Percentiles rank a stretch among this genome's conserved stretches.
phyloP scores from a whole-genome alignment of 2,113 vertebrate species.

The Psilopsiagon aurifrons region DNA sequence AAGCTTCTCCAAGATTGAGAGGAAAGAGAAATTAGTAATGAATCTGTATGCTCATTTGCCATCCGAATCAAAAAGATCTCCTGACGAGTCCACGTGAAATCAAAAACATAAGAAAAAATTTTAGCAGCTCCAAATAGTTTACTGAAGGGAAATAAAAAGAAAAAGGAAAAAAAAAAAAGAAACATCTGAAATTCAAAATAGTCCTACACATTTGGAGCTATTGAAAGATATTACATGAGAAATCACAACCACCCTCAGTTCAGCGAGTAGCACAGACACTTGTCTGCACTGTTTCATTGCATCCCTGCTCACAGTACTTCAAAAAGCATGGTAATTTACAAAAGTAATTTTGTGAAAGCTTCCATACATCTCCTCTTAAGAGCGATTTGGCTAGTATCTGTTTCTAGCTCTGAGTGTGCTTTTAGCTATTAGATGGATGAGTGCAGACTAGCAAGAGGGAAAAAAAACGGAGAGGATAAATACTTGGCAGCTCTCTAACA shows the following conservation, averaged over 20 bases:
- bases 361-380: constrained; percentile 24
- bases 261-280: not conserved
- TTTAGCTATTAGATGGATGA: constrained; percentile 63
- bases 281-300: not conserved
- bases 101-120: not conserved
- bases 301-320: constrained; percentile 1
- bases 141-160: constrained; percentile 22
- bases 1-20: not conserved
- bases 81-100: not conserved
- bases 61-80: not conserved
- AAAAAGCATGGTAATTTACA: constrained; percentile 14
- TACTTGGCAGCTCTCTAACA: constrained; percentile 56
- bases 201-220: not conserved
- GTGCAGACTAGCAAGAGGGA: not conserved
- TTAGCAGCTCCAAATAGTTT: not conserved
- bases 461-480: not conserved
- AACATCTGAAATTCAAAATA: constrained; percentile 29
- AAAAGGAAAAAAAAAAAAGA: not conserved
- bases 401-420: constrained; percentile 30
- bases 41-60: not conserved
- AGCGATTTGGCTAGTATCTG: constrained; percentile 57
- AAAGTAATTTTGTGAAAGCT: constrained; percentile 50
- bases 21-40: not conserved
- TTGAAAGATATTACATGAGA: constrained; percentile 3
- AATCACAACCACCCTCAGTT: not conserved